Percentiles rank a stretch among this genome's conserved stretches.
These are phyloP conservation scores for Pocota personata DNA, from an alignment of 2,888 invertebrate genomes.

Conservation along the genomic window DNA sequence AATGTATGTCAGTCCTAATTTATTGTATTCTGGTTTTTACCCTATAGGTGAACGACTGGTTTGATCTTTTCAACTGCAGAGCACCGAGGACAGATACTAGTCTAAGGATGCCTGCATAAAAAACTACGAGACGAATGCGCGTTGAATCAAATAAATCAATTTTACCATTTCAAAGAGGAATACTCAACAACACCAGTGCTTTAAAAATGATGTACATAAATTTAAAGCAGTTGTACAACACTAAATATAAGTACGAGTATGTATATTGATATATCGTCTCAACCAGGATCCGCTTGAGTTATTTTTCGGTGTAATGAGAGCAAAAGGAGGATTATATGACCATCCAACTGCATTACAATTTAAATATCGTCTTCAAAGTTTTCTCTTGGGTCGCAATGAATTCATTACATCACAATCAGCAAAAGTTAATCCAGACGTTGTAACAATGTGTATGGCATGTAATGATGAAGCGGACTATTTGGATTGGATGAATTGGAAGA, in stretches of 20 bases:
- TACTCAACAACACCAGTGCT: constrained; percentile 70
- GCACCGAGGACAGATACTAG: no score
- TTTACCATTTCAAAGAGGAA: constrained; percentile 74
- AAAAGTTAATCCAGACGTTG: neutral
- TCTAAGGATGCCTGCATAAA: no score
- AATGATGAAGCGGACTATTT: neutral
- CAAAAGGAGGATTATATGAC: constrained; percentile 33
- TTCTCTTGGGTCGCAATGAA: neutral
- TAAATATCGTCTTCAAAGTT: constrained; percentile 26
- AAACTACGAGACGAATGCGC: neutral
- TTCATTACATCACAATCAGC: neutral
- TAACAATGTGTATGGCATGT: neutral
- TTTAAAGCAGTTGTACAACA: no score
- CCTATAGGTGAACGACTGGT: constrained; percentile 74
- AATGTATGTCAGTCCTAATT: neutral
- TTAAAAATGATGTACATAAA: constrained; percentile 53
- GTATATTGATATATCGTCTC: constrained; percentile 73
- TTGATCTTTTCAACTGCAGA: constrained; percentile 75
- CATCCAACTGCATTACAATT: constrained; percentile 28
- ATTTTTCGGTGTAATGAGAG: constrained; percentile 42
- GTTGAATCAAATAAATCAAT: neutral
- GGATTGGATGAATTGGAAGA: neutral
- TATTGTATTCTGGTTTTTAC: neutral
- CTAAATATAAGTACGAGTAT: no score
- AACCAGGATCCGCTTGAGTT: constrained; percentile 64